Conservation (phyloP, 2,113 vertebrate genomes). For the Petrocephalus zakoni region DNA sequence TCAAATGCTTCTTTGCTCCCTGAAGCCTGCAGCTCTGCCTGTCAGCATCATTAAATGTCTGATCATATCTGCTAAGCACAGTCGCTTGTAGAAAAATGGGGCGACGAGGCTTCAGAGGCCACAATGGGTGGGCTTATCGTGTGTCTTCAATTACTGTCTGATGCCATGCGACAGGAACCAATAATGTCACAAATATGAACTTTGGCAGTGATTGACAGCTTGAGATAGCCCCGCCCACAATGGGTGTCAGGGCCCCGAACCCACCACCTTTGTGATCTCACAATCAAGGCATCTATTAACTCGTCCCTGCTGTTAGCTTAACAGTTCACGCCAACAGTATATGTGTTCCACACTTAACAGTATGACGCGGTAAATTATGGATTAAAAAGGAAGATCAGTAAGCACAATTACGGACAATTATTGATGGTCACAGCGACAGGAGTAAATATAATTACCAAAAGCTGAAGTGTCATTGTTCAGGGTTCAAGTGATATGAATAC, state of each 20-base stretch:
- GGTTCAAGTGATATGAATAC: neutral
- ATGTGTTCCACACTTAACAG: neutral
- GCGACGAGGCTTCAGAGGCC: neutral
- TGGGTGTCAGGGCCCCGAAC: neutral
- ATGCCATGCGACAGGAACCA: neutral
- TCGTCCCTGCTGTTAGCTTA: neutral
- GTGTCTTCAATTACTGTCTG: neutral
- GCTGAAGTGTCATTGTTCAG: neutral
- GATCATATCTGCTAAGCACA: neutral
- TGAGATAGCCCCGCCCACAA: neutral
- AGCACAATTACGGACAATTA: neutral
- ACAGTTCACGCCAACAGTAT: neutral
- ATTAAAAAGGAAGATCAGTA: neutral
- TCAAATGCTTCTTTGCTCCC: neutral
- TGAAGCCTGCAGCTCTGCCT: neutral
- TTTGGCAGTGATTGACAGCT: neutral
- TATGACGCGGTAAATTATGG: neutral
- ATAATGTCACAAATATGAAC: neutral
- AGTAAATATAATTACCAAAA: neutral
- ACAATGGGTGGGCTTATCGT: neutral
- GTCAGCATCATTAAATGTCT: slow-evolving; percentile 1
- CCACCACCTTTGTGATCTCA: neutral
- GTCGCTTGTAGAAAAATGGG: neutral
- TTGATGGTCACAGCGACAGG: neutral
- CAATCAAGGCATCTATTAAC: neutral